phyloP scores from a whole-genome alignment of 2,888 invertebrate genomes.

The Leptinotarsa tumamoca region DNA sequence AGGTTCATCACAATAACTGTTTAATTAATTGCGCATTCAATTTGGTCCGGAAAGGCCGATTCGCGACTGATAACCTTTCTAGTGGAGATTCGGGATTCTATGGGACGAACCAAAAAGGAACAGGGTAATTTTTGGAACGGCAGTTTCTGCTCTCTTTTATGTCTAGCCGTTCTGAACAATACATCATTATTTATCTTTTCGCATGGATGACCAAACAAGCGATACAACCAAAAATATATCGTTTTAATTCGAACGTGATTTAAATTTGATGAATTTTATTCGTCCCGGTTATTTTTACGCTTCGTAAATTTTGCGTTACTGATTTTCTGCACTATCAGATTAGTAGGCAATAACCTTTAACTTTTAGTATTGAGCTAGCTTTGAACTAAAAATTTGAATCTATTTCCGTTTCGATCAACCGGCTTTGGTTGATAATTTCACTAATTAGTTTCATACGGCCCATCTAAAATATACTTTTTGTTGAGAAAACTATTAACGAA shows the following conservation, averaged over 20 bases:
- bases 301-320: conserved; percentile 39
- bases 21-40: conserved; percentile 14
- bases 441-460: no score
- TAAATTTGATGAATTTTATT: conserved; percentile 57
- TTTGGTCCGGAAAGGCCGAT: conserved; percentile 7
- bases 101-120: conserved; percentile 18
- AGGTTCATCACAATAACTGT: conserved; percentile 12
- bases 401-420: no score
- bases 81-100: conserved; percentile 6
- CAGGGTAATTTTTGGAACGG: conserved; percentile 17
- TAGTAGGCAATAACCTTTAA: conserved; percentile 31
- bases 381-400: no score
- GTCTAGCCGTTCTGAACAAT: conserved; percentile 52
- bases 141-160: conserved; percentile 31
- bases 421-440: no score
- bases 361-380: no score
- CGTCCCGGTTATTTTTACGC: conserved; percentile 49
- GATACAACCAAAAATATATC: conserved; percentile 56
- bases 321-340: conserved; percentile 47
- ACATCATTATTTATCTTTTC: conserved; percentile 61
- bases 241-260: conserved; percentile 58
- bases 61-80: conserved; percentile 12
- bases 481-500: no score
- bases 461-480: no score
- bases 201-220: conserved; percentile 54